These are phyloP conservation scores for Drosophila albomicans DNA, from an alignment of 1,140 invertebrate genomes.

Conservation along the genomic window DNA sequence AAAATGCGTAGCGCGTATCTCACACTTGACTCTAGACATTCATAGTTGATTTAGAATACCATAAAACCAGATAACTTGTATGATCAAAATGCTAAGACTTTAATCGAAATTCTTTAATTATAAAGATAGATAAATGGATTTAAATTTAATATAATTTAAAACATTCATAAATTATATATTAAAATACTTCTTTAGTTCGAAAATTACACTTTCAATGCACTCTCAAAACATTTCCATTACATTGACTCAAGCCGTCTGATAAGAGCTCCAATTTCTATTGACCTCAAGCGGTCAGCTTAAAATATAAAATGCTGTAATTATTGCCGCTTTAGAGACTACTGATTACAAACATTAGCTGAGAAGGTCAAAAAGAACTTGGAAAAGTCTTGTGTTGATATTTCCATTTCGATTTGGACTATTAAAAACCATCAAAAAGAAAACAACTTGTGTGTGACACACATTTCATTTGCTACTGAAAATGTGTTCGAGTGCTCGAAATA, in stretches of 20 bases:
- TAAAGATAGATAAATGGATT: no score
- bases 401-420: background rate
- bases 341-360: background rate
- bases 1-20: no score
- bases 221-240: background rate
- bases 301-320: background rate
- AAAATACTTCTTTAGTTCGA: no score
- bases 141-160: no score
- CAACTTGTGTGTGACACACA: constrained; percentile 27
- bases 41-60: no score
- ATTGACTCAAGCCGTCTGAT: background rate
- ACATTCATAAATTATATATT: background rate
- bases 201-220: no score
- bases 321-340: no score
- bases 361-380: background rate
- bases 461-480: constrained; percentile 1
- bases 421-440: background rate
- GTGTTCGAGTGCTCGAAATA: constrained; percentile 5
- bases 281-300: background rate
- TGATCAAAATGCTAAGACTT: no score
- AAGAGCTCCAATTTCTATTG: constrained; percentile 2
- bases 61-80: no score
- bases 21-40: no score
- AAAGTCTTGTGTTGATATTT: constrained; percentile 5
- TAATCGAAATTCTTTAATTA: no score